Base-by-base conservation (phyloP, 2,888 invertebrate species). In the Uloborus plumipes region DNA sequence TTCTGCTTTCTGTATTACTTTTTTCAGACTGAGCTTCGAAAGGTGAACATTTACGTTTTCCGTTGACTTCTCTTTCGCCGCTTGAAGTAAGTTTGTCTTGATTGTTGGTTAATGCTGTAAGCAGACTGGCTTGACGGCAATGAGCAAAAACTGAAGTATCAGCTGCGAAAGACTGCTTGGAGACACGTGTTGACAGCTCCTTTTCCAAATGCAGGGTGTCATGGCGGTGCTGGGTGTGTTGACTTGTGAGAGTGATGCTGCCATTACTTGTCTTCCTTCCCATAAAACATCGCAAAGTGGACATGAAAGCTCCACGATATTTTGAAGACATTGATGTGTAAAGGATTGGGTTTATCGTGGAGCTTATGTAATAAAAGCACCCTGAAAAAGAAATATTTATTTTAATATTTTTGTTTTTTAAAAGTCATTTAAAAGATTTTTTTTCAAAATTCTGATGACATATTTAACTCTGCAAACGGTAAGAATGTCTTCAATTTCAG, bases 271-370 rank as follows among this genome's bases (percentile, higher is more conserved):
- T 18, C 14, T 71, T 71, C 22, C 59, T 73, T 7, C 47, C 39
- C 7, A 77, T 84, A 14, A 58, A 47, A 53, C 75, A 71, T 22
- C 51, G 20, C 15, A 89, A 84, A 16, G 89, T 89, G 64, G 88
- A 95, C 93, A 94, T 95, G 90, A 97, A 97, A 67, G 97, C 97
- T 85, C 94, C 94, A 66, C 97, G 92, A 88, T 97, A 97, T 89
- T 96, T 96, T 89, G 95, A 93, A 16, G 96, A 96, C 96, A 97
- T 96, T 74, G 96, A 94, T 89, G 96, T 95, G 90, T 97, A 97
- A 58, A 97, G 92, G 85, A 97, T 92, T 0, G 97, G 97, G 89
- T 97, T 97, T 88, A 97, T 93, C 87, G 95, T 95, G 14, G 97
- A 95, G 6, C 96, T 96, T 86, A 97, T 89, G 89, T 95, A 97